phyloP scores from a whole-genome alignment of 2,797 vertebrate species.

The Synaphobranchus kaupii region DNA sequence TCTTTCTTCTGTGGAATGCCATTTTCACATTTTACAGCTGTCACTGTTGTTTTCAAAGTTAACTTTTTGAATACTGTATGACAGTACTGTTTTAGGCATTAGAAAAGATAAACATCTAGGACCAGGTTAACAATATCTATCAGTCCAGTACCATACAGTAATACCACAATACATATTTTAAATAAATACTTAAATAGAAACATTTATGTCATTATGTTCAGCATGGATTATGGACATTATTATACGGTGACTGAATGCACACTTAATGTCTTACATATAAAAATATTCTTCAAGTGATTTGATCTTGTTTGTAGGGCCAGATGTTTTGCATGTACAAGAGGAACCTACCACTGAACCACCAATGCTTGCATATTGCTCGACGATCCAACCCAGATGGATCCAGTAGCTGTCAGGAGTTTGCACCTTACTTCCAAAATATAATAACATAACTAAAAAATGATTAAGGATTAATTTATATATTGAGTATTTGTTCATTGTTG shows the following conservation, averaged over 20 bases:
- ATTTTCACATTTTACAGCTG: slow-evolving; percentile 69
- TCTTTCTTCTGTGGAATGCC: slow-evolving; percentile 73
- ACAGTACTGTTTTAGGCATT: slow-evolving; percentile 73
- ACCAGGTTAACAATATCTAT: slow-evolving; percentile 54
- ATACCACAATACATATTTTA: background rate
- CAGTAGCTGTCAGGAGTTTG: background rate
- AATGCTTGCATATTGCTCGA: background rate
- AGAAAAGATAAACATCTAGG: slow-evolving; percentile 57
- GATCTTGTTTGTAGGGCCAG: background rate
- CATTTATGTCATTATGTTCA: background rate
- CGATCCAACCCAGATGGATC: background rate
- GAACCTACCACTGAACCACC: background rate
- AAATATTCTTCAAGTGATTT: background rate
- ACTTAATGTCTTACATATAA: background rate
- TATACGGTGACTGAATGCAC: background rate
- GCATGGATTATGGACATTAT: background rate
- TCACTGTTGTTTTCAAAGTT: slow-evolving; percentile 65
- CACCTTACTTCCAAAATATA: background rate
- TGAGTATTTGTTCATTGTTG: background rate
- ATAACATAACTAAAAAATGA: slow-evolving; percentile 23
- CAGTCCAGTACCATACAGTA: background rate
- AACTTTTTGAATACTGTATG: slow-evolving; percentile 71
- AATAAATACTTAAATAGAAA: background rate
- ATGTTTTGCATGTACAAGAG: background rate
- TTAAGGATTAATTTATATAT: slow-evolving; percentile 17